Conservation (phyloP, 1,140 invertebrate genomes). For the Danaus melanippus region DNA sequence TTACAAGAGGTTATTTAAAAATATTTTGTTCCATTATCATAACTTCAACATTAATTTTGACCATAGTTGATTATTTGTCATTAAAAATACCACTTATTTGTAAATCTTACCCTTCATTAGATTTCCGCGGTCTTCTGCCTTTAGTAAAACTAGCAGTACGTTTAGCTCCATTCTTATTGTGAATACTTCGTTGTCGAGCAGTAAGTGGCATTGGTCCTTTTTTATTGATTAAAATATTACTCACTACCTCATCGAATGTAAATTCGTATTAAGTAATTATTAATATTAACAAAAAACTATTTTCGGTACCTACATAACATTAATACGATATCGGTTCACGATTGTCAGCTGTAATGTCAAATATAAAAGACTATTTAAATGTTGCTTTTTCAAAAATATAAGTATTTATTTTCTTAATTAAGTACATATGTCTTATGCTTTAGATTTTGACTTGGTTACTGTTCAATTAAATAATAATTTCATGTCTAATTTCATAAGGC, state of each 20-base stretch:
- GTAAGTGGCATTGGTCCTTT: conserved; percentile 48
- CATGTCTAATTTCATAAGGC: no score
- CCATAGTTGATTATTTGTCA: neutral
- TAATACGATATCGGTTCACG: no score
- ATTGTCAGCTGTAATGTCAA: no score
- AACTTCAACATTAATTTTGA: neutral
- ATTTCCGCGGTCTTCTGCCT: conserved; percentile 49
- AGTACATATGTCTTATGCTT: no score
- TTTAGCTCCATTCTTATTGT: conserved; percentile 59
- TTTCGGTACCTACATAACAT: no score
- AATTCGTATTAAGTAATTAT: neutral
- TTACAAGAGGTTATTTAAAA: conserved; percentile 5
- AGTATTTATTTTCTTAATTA: no score
- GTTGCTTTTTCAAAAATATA: no score
- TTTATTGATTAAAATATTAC: neutral
- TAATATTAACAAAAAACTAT: no score
- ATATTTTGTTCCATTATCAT: no score
- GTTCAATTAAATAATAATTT: no score
- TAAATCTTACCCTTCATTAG: conserved; percentile 45
- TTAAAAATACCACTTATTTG: neutral
- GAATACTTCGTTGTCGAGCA: conserved; percentile 57
- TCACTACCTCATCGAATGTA: neutral
- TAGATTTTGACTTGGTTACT: no score
- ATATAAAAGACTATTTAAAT: no score
- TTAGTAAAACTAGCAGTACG: conserved; percentile 52